Evolutionary conservation across 2,113 vertebrate genomes (phyloP), one percentile per base, ranked within the genome.

Genomic region (Hippocampus guttulatus): DNA sequence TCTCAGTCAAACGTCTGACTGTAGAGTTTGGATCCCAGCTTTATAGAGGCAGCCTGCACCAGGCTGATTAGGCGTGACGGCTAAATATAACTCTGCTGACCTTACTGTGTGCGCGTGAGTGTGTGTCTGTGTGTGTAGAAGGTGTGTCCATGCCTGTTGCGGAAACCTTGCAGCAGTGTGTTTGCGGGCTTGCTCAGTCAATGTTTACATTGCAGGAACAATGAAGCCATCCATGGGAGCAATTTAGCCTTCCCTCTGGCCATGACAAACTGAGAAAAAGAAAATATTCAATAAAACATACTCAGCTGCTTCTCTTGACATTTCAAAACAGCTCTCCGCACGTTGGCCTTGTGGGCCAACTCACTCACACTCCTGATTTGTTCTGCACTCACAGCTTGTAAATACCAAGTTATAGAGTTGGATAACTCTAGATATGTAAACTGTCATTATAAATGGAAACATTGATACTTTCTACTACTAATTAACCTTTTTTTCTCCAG

Each of bases 201-300:
- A 66, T 92, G 91, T 93, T 93, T 93, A 90, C 78, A 75, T 86
- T 91, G 58, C 77, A 68, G 75, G 81, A 91, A 92, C 90, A 93
- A 92, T 92, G 87, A 87, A 84, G 74, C 61, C 70, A 60, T 78
- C 61, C 70, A 60, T 78, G 77, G 69, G 80, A 87, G 73, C 52
- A 69, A 41, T 70, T 27, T 47, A 40, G 45, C 41, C 18, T 49
- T 49, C 67, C 15, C 10, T 25, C 33, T 45, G 30, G 25, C 40
- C 55, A 27, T 61, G 58, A 33, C 12, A 61, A 33, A 61, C 8
- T 33, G 25, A 61, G 2, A n/a, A 61, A 15, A 33, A 14, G 21
- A 4, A n/a, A 23, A 55, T 6, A 21, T n/a, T 1, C 30, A 60
- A 60, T 51, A 18, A 65, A 23, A 45, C 21, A 45, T 6, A n/a